These are phyloP conservation scores for Nymphalis c-album DNA, from an alignment of 2,888 invertebrate genomes.

Conservation along the genomic window DNA sequence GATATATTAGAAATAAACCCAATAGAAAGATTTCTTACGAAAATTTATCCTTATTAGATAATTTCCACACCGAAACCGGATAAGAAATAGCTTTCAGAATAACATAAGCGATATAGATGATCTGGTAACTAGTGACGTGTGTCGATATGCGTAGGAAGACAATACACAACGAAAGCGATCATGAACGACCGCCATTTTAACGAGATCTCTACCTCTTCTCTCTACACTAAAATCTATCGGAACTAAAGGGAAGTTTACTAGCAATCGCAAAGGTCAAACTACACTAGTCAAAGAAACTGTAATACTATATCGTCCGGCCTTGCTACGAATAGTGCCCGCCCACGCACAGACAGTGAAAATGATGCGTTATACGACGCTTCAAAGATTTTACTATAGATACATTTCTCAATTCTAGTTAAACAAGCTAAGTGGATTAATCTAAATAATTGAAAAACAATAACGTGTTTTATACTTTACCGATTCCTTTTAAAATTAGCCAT, in stretches of 20 bases:
- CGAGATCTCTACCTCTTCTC: constrained; percentile 48
- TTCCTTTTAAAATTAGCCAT: neutral
- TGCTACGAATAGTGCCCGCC: constrained; percentile 78
- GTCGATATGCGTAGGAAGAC: constrained; percentile 62
- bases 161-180: constrained; percentile 56
- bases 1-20: neutral
- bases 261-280: constrained; percentile 41
- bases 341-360: constrained; percentile 57
- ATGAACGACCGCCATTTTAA: constrained; percentile 49
- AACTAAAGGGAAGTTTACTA: constrained; percentile 33
- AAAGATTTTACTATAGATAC: constrained; percentile 26
- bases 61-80: constrained; percentile 2
- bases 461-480: neutral
- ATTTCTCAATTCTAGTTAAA: constrained; percentile 4
- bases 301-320: constrained; percentile 78
- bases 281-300: constrained; percentile 57
- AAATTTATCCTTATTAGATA: constrained; percentile 1
- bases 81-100: neutral
- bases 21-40: neutral
- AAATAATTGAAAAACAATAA: neutral
- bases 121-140: constrained; percentile 55
- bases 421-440: neutral
- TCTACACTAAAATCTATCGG: constrained; percentile 35
- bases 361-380: constrained; percentile 42
- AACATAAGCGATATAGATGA: constrained; percentile 27